phyloP scores from a whole-genome alignment of 2,797 vertebrate genomes.

The Notoglanidium macrostoma region DNA sequence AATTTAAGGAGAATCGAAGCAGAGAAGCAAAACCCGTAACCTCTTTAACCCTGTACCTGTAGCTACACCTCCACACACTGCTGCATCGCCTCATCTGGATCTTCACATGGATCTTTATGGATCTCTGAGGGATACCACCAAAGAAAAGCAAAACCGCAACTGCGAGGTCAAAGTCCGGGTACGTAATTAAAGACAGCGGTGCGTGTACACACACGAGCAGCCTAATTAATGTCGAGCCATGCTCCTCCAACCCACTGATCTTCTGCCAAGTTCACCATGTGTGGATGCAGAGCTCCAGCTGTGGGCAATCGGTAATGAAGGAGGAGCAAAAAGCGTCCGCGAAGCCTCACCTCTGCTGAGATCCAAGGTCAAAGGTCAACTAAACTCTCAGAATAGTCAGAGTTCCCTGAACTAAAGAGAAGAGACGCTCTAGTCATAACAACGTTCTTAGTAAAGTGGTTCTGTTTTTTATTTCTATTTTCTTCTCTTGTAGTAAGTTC shows the following conservation, averaged over 20 bases:
- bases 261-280: slow-evolving; percentile 63
- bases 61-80: slow-evolving; percentile 17
- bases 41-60: slow-evolving; percentile 18
- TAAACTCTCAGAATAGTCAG: slow-evolving; percentile 46
- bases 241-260: slow-evolving; percentile 61
- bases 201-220: slow-evolving; percentile 47
- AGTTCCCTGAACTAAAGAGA: slow-evolving; percentile 39
- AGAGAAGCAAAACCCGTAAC: not conserved
- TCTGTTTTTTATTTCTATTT: not conserved
- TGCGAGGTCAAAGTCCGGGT: slow-evolving; percentile 60
- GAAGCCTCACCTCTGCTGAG: slow-evolving; percentile 56
- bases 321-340: slow-evolving; percentile 47
- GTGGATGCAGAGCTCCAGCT: slow-evolving; percentile 62
- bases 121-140: slow-evolving; percentile 52
- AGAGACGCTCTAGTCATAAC: slow-evolving; percentile 18
- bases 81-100: slow-evolving; percentile 48
- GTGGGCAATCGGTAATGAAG: slow-evolving; percentile 64
- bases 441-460: not conserved
- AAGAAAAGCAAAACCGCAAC: slow-evolving; percentile 47
- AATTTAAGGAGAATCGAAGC: not conserved
- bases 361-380: slow-evolving; percentile 59
- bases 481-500: slow-evolving; percentile 29
- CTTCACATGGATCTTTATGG: slow-evolving; percentile 44
- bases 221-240: slow-evolving; percentile 66
- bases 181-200: slow-evolving; percentile 63